Evolutionary conservation across 2,888 invertebrate genomes (phyloP).

Genomic region (Digitonthophagus gazella): DNA sequence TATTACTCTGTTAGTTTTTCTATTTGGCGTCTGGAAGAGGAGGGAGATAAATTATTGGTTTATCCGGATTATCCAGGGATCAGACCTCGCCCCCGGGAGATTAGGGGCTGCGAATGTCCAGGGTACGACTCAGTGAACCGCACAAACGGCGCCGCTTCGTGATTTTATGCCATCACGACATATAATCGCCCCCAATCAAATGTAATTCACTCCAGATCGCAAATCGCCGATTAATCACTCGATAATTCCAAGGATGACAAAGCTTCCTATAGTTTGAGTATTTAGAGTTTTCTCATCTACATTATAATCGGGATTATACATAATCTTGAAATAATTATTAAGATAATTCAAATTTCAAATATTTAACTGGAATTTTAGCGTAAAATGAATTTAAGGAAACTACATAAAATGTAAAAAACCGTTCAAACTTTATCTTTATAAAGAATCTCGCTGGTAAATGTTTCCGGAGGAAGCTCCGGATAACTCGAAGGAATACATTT

Average conservation of each 20-base stretch:
- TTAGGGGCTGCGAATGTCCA: constrained; percentile 1
- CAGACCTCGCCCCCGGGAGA: not conserved
- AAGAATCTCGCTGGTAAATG: not conserved
- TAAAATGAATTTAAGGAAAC: too few relatives aligned
- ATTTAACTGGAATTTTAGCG: too few relatives aligned
- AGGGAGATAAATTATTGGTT: constrained; percentile 11
- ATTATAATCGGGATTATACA: too few relatives aligned
- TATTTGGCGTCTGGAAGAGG: not conserved
- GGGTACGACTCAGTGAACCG: constrained; percentile 1
- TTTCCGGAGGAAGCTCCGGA: not conserved
- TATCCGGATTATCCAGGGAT: constrained; percentile 13
- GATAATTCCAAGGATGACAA: constrained; percentile 8
- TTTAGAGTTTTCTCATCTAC: too few relatives aligned
- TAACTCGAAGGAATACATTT: not conserved
- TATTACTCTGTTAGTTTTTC: not conserved
- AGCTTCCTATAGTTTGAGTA: not conserved
- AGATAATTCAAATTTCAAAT: too few relatives aligned
- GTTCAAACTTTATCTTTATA: not conserved
- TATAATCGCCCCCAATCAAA: constrained; percentile 24
- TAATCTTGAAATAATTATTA: too few relatives aligned
- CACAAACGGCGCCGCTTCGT: constrained; percentile 1
- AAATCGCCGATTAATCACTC: constrained; percentile 8
- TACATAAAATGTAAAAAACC: not conserved
- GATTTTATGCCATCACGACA: constrained; percentile 24
- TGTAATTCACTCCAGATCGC: constrained; percentile 15